Evolutionary conservation across 2,888 invertebrate genomes (phyloP), one percentile per base, ranked within the genome.

Genomic region (Caradrina clavipalpis): DNA sequence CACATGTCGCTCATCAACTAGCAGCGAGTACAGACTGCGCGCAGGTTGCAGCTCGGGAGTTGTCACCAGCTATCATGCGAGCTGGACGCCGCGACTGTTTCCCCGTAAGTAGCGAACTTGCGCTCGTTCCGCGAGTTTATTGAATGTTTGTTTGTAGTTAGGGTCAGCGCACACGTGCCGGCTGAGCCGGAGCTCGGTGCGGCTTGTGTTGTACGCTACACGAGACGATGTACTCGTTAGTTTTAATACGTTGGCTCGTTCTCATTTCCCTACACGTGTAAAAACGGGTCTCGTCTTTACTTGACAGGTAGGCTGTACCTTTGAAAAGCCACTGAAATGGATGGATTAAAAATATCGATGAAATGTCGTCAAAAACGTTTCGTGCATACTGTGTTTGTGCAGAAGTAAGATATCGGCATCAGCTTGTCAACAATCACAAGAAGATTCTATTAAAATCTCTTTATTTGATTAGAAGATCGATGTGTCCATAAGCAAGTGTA

Each of bases 141-240:
- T 57, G 15, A 60, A 17, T 45, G 50, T 67, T 67, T 55, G 54
- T 55, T 59, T 31, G 13, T 45, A 26, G 58, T 15, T 42, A 26
- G n/a, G 42, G 17, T 17, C 1, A 0, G 42, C 39, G 47, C 6
- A 10, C 47, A 47, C n/a, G n/a, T n/a, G n/a, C n/a, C n/a, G n/a
- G n/a, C n/a, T n/a, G n/a, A n/a, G n/a, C n/a, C n/a, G n/a, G n/a
- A n/a, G n/a, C n/a, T n/a, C n/a, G n/a, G n/a, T n/a, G n/a, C n/a
- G n/a, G n/a, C n/a, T n/a, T n/a, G n/a, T n/a, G n/a, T n/a, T n/a
- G n/a, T n/a, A n/a, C n/a, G n/a, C n/a, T n/a, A n/a, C n/a, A n/a
- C n/a, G n/a, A n/a, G n/a, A n/a, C n/a, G n/a, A n/a, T n/a, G n/a
- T n/a, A n/a, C n/a, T n/a, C 59, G 7, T 35, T 35, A 8, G 35